A percentile compares a stretch with the other conserved stretches of the same genome.
Evolutionary conservation across 2,113 vertebrate species (phyloP).

Genomic region (Oreotragus oreotragus): DNA sequence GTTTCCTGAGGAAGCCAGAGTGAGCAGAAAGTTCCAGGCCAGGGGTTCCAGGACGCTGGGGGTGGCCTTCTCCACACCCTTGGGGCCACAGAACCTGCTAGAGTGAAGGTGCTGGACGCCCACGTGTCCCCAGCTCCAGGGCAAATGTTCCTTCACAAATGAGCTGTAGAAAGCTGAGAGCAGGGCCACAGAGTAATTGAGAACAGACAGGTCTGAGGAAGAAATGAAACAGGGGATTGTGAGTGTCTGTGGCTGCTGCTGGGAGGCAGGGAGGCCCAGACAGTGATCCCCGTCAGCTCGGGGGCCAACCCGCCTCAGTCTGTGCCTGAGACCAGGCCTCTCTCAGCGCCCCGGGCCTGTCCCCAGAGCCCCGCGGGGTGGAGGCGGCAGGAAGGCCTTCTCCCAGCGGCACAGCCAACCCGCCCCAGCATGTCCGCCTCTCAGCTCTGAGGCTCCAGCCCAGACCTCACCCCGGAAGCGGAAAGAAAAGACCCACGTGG

Average conservation of each 20-base stretch:
- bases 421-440: neutral
- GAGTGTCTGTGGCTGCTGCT: neutral
- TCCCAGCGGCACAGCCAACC: accelerated
- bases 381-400: neutral
- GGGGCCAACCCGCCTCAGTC: neutral
- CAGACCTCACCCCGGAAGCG: neutral
- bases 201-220: accelerated
- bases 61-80: accelerated
- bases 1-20: neutral
- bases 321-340: neutral
- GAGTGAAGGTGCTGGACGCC: neutral
- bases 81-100: neutral
- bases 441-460: neutral
- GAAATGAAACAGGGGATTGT: neutral
- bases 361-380: neutral
- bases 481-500: neutral
- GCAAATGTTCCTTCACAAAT: neutral
- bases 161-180: neutral
- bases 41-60: neutral
- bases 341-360: neutral
- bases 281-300: neutral
- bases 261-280: neutral
- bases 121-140: neutral
- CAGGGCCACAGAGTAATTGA: neutral
- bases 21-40: neutral